phyloP scores from a whole-genome alignment of 1,140 invertebrate species.

The Eumeta japonica region DNA sequence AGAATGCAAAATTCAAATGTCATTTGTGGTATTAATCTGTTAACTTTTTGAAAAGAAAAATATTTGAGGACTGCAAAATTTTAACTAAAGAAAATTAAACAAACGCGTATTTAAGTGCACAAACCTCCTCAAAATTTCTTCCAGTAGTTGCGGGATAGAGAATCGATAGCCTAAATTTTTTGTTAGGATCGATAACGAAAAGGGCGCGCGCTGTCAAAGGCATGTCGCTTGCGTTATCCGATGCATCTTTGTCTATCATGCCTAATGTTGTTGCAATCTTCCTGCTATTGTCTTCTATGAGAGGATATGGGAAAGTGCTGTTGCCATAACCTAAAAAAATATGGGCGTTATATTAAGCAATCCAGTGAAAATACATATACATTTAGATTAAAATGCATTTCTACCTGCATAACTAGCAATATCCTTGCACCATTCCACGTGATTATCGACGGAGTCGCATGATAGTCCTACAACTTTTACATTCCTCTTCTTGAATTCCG shows the following conservation, averaged over 20 bases:
- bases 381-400: too few species aligned
- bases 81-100: too few species aligned
- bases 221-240: slow-evolving; percentile 72
- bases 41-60: too few species aligned
- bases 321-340: too few species aligned
- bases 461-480: slow-evolving; percentile 92
- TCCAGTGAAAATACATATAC: too few species aligned
- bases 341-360: too few species aligned
- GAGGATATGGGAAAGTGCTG: slow-evolving; percentile 92
- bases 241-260: slow-evolving; percentile 91
- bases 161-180: slow-evolving; percentile 85
- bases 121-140: slow-evolving; percentile 93
- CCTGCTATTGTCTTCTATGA: slow-evolving; percentile 86
- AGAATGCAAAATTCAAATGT: too few species aligned
- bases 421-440: slow-evolving; percentile 83
- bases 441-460: slow-evolving; percentile 80
- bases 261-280: slow-evolving; percentile 75
- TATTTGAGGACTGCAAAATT: too few species aligned
- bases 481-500: slow-evolving; percentile 81
- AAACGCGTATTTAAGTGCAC: too few species aligned
- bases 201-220: slow-evolving; percentile 88
- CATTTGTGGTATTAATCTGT: too few species aligned
- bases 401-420: slow-evolving; percentile 74
- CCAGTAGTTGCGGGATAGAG: slow-evolving; percentile 95
- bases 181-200: slow-evolving; percentile 85